Percentiles rank a stretch among this genome's conserved stretches.
These are phyloP conservation scores for Taeniopygia guttata DNA, from an alignment of 2,797 vertebrate genomes.

Conservation along the genomic window DNA sequence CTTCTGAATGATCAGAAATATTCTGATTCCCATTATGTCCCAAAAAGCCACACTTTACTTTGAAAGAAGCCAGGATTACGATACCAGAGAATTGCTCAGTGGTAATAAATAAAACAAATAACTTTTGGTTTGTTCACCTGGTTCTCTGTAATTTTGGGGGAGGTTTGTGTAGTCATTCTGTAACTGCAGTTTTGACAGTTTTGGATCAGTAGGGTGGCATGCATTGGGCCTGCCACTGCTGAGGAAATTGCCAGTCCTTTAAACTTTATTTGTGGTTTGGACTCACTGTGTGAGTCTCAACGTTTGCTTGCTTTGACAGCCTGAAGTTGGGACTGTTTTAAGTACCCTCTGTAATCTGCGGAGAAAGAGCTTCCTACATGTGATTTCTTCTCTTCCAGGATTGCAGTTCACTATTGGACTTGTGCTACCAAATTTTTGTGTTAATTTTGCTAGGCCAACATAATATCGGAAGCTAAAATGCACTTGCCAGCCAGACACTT, in stretches of 20 bases:
- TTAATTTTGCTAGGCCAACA: background rate
- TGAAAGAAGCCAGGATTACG: background rate
- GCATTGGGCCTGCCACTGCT: background rate
- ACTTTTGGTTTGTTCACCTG: constrained; percentile 43
- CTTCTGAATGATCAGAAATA: background rate
- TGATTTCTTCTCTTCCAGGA: background rate
- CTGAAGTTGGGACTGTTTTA: background rate
- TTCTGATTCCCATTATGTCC: background rate
- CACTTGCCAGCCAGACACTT: background rate
- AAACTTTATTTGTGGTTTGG: background rate
- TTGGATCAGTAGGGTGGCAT: background rate
- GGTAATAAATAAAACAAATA: background rate
- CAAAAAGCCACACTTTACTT: background rate
- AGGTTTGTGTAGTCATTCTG: background rate
- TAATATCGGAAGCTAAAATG: background rate
- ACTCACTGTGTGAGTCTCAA: background rate
- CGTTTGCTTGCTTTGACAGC: background rate
- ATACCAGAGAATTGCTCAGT: constrained; percentile 11
- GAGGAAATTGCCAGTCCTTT: background rate
- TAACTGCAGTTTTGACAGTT: background rate
- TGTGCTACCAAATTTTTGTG: background rate
- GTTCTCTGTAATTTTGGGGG: background rate
- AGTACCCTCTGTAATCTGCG: background rate
- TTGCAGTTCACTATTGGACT: background rate
- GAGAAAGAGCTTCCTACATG: background rate